Conservation (phyloP, 2,113 vertebrate species). For the Hydrolagus affinis region DNA sequence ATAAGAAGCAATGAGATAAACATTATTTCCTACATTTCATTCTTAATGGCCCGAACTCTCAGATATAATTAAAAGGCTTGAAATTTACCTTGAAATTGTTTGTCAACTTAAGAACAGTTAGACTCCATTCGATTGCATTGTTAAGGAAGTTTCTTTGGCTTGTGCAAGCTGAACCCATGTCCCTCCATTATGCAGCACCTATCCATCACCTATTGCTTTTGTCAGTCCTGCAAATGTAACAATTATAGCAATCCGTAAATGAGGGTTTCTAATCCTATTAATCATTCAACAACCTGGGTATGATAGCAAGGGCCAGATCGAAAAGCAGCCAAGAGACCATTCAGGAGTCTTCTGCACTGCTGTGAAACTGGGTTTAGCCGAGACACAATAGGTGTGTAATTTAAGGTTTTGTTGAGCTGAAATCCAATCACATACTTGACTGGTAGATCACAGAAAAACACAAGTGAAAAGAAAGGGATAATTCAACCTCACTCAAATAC, state of each 20-base stretch:
- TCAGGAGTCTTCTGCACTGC: slow-evolving; percentile 64
- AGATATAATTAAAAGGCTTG: slow-evolving; percentile 26
- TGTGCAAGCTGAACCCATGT: slow-evolving; percentile 44
- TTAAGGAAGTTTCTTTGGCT: slow-evolving; percentile 37
- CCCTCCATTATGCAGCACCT: slow-evolving; percentile 43
- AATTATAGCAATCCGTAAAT: slow-evolving; percentile 65
- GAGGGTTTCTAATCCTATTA: slow-evolving; percentile 88
- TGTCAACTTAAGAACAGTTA: slow-evolving; percentile 31
- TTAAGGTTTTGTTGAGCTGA: slow-evolving; percentile 97
- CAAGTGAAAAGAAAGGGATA: slow-evolving; percentile 72
- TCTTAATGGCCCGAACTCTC: slow-evolving; percentile 16
- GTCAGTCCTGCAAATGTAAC: slow-evolving; percentile 60
- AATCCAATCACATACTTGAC: slow-evolving; percentile 99
- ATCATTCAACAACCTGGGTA: slow-evolving; percentile 73
- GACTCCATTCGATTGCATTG: slow-evolving; percentile 27
- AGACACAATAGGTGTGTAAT: slow-evolving; percentile 97
- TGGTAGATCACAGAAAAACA: slow-evolving; percentile 89
- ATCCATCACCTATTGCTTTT: slow-evolving; percentile 55
- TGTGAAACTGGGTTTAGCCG: slow-evolving; percentile 82
- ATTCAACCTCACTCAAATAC: slow-evolving; percentile 75
- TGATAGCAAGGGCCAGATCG: slow-evolving; percentile 65
- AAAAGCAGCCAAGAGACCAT: slow-evolving; percentile 67
- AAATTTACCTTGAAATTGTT: slow-evolving; percentile 33
- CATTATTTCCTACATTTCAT: slow-evolving; percentile 21
- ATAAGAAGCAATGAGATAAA: slow-evolving; percentile 21